Evolutionary conservation across 2,888 invertebrate genomes (phyloP).

Genomic region (Ichneumoninae sp.): DNA sequence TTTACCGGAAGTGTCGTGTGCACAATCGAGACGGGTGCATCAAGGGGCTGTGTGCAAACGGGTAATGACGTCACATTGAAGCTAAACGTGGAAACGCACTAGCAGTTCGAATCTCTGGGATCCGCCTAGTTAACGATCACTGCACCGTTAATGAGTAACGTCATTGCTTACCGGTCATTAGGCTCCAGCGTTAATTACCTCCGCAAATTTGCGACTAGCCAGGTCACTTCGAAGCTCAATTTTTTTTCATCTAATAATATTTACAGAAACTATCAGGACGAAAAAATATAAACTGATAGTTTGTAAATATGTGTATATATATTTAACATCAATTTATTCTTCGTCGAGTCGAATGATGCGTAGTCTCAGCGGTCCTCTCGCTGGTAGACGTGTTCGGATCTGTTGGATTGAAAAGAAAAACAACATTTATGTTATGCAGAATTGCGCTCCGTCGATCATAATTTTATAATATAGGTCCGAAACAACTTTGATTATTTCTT

Average conservation of each 20-base stretch:
- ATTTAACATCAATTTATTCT: constrained; percentile 57
- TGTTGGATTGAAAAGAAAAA: constrained; percentile 28
- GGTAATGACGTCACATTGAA: not conserved
- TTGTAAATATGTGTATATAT: constrained; percentile 36
- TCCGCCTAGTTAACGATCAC: constrained; percentile 38
- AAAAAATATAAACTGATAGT: constrained; percentile 16
- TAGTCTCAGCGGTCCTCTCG: constrained; percentile 9
- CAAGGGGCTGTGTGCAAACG: not conserved
- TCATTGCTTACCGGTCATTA: constrained; percentile 48
- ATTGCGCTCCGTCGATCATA: not conserved
- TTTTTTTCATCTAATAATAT: constrained; percentile 11
- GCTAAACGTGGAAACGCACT: not conserved
- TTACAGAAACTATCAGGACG: constrained; percentile 14
- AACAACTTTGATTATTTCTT: not conserved
- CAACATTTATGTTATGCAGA: not conserved
- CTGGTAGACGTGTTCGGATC: constrained; percentile 24
- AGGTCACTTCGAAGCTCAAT: not conserved
- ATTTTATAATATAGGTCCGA: not conserved
- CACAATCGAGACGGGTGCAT: too few relatives aligned
- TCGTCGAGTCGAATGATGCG: constrained; percentile 29
- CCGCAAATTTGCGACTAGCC: constrained; percentile 24
- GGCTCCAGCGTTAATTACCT: constrained; percentile 27
- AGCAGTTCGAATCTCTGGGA: not conserved
- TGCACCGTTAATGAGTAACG: constrained; percentile 53
- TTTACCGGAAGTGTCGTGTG: not conserved